These are phyloP conservation scores for Malurus alboscapulatus DNA, from an alignment of 2,113 vertebrate species.

Conservation along the genomic window DNA sequence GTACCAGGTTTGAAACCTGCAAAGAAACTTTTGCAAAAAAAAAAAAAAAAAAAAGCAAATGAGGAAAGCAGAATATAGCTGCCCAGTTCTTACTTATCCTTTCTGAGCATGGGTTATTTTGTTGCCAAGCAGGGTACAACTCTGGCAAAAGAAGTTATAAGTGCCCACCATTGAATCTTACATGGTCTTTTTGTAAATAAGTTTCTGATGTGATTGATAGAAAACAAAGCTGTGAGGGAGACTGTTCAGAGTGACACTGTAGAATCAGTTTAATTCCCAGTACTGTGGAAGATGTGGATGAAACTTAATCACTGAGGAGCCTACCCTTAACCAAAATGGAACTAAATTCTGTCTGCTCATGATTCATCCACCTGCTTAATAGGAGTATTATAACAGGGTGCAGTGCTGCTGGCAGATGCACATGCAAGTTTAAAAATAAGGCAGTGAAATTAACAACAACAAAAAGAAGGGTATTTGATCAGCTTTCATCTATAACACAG, in stretches of 20 bases:
- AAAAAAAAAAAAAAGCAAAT: neutral
- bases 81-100: neutral
- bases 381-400: constrained; percentile 45
- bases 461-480: constrained; percentile 35
- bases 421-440: constrained; percentile 60
- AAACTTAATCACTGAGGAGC: constrained; percentile 4
- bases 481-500: constrained; percentile 51
- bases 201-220: neutral
- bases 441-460: constrained; percentile 36
- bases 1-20: too few relatives aligned
- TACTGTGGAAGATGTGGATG: neutral
- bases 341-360: neutral
- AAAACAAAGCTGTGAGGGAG: neutral
- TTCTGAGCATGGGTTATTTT: neutral
- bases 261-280: neutral
- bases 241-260: neutral
- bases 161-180: neutral
- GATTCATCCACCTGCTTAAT: constrained; percentile 54
- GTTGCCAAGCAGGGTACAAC: neutral
- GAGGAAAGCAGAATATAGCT: neutral
- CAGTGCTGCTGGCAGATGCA: constrained; percentile 43
- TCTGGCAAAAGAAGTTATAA: neutral
- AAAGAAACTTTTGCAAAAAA: too few relatives aligned
- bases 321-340: neutral
- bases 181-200: neutral